phyloP scores from a whole-genome alignment of 2,113 vertebrate species.

The Myiozetetes cayanensis region DNA sequence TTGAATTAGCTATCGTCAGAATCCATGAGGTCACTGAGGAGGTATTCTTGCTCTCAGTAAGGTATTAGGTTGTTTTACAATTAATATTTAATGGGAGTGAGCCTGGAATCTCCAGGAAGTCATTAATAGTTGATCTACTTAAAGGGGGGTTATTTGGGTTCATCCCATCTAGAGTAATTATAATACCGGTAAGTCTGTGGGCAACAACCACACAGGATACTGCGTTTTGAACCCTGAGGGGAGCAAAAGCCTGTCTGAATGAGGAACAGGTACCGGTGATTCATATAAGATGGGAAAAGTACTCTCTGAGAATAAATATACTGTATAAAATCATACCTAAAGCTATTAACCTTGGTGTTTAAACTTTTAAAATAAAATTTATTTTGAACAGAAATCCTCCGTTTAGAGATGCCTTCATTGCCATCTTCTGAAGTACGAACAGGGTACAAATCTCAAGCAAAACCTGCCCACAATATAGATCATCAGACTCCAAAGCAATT shows the following conservation, averaged over 20 bases:
- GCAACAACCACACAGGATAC: neutral
- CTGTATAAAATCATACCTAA: neutral
- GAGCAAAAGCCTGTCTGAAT: neutral
- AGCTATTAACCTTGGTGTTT: neutral
- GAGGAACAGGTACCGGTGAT: neutral
- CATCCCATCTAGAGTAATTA: neutral
- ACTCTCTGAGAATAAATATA: neutral
- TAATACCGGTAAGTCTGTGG: neutral
- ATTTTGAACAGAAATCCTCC: neutral
- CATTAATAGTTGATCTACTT: constrained; percentile 27
- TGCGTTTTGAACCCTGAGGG: neutral
- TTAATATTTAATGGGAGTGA: constrained; percentile 48
- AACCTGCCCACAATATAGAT: neutral
- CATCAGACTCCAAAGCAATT: neutral
- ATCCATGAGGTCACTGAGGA: neutral
- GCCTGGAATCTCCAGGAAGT: constrained; percentile 46
- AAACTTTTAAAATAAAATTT: neutral
- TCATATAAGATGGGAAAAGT: neutral
- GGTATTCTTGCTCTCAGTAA: neutral
- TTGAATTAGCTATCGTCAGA: neutral
- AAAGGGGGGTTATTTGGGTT: neutral
- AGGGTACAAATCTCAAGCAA: neutral
- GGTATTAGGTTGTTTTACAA: neutral
- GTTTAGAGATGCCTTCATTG: neutral
- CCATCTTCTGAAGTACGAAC: neutral